Evolutionary conservation across 2,888 invertebrate species (phyloP), one percentile per base, ranked within the genome.

Genomic region (Idaea biselata): DNA sequence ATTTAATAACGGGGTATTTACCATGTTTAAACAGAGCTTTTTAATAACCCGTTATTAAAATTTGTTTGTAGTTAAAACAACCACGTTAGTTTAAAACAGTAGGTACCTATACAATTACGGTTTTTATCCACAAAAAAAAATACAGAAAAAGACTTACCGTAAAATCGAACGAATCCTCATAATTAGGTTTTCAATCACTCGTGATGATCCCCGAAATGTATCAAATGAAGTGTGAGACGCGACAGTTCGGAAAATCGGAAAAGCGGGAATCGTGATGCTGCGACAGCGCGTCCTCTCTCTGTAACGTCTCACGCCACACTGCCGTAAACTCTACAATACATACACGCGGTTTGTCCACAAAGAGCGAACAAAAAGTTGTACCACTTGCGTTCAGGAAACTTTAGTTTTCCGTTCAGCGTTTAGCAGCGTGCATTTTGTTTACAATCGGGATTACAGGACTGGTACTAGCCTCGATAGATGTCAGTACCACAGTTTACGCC

Each of bases 301-400:
- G 31, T 66, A 55, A 59, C 60, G 67, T n/a, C 62, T 53, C 55
- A 64, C 62, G 66, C 66, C 69, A 68, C 60, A 73, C 72, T 74
- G 72, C 63, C 68, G 70, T 62, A n/a, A 18, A n/a, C 32, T 8
- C 58, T 25, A 25, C 53, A 25, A 3, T 25, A 25, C 56, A 32
- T 18, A 18, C 44, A 60, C 68, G 56, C 59, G 1, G 18, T 58
- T 57, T 60, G 55, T 55, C 7, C 7, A 55, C 11, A 14, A 44
- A 44, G 44, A 11, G 44, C 7, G 44, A 44, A 44, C 44, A 11
- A 44, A 44, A 44, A 44, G 8, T 44, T 44, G 8, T 8, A 11
- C 44, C 44, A 44, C 44, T 44, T 44, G 44, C 44, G 44, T 44
- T 44, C 8, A 44, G 8, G 14, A 44, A 44, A 44, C 44, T 44